phyloP scores from a whole-genome alignment of 2,888 invertebrate species.

The Agonopterix arenella region DNA sequence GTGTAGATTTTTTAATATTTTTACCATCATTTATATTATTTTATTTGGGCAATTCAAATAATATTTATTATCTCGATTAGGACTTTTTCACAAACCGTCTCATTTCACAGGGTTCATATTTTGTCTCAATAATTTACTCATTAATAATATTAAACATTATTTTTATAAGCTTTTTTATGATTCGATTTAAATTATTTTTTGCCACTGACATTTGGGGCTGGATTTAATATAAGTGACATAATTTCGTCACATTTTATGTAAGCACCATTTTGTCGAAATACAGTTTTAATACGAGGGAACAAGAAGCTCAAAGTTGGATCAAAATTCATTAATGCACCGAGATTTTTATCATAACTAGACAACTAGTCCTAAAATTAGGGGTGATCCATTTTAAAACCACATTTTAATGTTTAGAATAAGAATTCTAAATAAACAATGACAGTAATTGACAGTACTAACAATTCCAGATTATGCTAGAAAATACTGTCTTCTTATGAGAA shows the following conservation, averaged over 20 bases:
- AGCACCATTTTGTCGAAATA: slow-evolving; percentile 22
- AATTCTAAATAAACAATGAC: neutral
- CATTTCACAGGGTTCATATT: slow-evolving; percentile 29
- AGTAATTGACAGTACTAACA: neutral
- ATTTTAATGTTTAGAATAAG: neutral
- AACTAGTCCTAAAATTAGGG: too few relatives aligned
- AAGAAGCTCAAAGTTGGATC: slow-evolving; percentile 30
- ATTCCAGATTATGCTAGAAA: too few relatives aligned
- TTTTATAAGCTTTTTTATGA: slow-evolving; percentile 25
- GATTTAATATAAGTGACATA: neutral
- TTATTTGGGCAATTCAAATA: neutral
- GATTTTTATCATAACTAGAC: neutral
- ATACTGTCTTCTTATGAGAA: slow-evolving; percentile 13
- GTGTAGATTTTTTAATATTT: slow-evolving; percentile 62
- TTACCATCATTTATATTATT: slow-evolving; percentile 34
- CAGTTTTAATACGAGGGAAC: slow-evolving; percentile 53
- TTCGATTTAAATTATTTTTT: slow-evolving; percentile 32
- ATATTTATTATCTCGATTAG: neutral
- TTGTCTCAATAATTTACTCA: slow-evolving; percentile 18
- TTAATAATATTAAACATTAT: slow-evolving; percentile 12
- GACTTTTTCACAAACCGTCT: slow-evolving; percentile 18
- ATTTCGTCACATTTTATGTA: neutral
- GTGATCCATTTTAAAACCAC: neutral
- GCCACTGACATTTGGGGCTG: slow-evolving; percentile 16
- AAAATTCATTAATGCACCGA: neutral